A percentile compares a stretch with the other conserved stretches of the same genome.
Conservation (phyloP, 2,113 vertebrate species). For the Dasyornis broadbenti region DNA sequence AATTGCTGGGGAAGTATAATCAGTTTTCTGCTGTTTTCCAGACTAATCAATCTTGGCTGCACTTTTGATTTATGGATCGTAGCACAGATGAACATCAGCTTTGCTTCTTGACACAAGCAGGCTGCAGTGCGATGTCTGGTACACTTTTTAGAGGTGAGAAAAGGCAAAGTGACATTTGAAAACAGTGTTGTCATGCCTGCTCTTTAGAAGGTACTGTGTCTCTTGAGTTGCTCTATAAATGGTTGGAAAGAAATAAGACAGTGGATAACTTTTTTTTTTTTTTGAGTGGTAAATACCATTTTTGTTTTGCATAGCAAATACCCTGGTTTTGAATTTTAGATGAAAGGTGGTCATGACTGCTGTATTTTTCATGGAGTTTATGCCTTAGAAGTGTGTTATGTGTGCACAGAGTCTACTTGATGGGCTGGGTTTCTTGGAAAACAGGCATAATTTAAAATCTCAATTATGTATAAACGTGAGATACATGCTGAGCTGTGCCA, state of each 20-base stretch:
- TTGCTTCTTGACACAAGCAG: background rate
- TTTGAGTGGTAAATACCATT: background rate
- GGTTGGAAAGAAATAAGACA: background rate
- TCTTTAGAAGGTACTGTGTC: background rate
- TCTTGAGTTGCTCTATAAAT: background rate
- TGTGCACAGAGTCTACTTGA: background rate
- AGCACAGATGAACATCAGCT: background rate
- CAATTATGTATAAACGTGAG: background rate
- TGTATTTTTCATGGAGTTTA: background rate
- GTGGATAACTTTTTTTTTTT: background rate
- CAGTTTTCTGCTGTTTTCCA: background rate
- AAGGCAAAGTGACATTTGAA: background rate
- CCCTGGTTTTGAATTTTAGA: background rate
- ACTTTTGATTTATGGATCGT: background rate
- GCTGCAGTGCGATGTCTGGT: background rate
- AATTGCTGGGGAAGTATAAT: background rate
- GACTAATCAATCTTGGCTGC: background rate
- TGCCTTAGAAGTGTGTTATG: background rate
- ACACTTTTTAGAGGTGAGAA: background rate
- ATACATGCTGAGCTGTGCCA: background rate
- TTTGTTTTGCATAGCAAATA: background rate
- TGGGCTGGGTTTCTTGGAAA: background rate
- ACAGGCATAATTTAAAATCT: background rate
- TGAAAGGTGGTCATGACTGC: background rate
- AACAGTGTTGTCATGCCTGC: background rate